Base-by-base conservation (phyloP, 1,140 invertebrate genomes). In the Heliconius melpomene region DNA sequence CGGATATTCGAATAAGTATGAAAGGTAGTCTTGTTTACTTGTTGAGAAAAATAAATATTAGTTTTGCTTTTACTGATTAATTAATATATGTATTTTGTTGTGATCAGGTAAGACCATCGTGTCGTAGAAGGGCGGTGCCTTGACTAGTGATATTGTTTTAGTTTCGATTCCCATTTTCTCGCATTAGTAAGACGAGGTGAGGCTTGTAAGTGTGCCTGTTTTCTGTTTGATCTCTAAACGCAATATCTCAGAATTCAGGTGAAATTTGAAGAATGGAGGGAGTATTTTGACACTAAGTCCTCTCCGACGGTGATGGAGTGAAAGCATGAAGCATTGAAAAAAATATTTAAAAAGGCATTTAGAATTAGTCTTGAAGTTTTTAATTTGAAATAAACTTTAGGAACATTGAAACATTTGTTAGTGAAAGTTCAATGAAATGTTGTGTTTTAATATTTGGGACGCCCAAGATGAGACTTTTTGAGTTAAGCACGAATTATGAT, bases 21-120 rank as follows among this genome's bases (percentile, higher is more conserved):
- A 57, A 23, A 23, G n/a, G 74, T 36, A 38, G 50, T 32, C 50
- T 52, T 75, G 74, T 75, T 75, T 75, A 75, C 57, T 66, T 38
- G 74, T 57, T 75, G 23, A 75, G 54, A 50, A 9, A 23, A 57
- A 20, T 52, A 52, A 52, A 52, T 20, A 18, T 7, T 20, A 52
- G 7, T 7, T 52, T 52, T 52, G 6, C 50, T 52, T 20, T 18
- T 52, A 52, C 50, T 18, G 6, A 7, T 52, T 52, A 52, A 6
- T 52, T 52, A 52, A 20, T 7, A 52, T 1, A 20, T 18, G 18
- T 20, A 2, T 52, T 20, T 52, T 7, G n/a, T 18, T 18, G 7
- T 46, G 3, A 16, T 46, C 16, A 46, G 40, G 13, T 52, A 52
- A 52, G 18, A 52, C 16, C 6, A 20, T 7, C 18, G 50, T 7